Base-by-base conservation (phyloP, 2,113 vertebrate species). In the Cinclus cinclus region DNA sequence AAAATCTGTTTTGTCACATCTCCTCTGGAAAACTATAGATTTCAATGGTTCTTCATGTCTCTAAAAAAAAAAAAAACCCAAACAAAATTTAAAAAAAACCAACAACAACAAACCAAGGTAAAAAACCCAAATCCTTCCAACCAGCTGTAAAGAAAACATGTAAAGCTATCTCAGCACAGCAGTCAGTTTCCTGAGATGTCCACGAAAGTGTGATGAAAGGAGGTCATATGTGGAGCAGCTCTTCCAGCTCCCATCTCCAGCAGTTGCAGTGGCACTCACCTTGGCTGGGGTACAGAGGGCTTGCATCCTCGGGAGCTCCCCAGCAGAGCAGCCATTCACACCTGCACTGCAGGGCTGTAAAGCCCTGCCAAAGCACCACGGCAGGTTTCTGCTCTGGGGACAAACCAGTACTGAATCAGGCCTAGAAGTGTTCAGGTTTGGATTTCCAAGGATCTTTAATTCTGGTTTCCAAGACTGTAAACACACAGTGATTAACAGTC, bases 381-480 rank as follows among this genome's bases (percentile, higher is more conserved):
- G 67, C 85, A 69, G 67, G 75, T 76, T 95, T 80, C 89, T 80
- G 65, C 87, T 95, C 93, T 2, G 1, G 92, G 89, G 89, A 92
- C 77, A 69, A 56, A 75, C 37, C n/a, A 53, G 23, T 8, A 60
- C 69, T 13, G 6, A n/a, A 25, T 46, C 74, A 33, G 63, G 28
- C 41, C 80, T 37, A 77, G 60, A 85, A 76, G 50, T 11, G 46
- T 21, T 27, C 49, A 37, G 59, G 53, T 95, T 87, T 11, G 7
- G 47, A 55, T 89, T 89, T 92, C 92, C 59, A 82, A 88, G 39
- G 49, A 24, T 67, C 82, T 90, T 85, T 58, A 52, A 50, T 62
- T 91, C 93, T 80, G 39, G n/a, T 85, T 95, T 91, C 93, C 84
- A 87, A 74, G 86, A 70, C 71, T 93, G 91, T 93, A 95, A 96